Percentiles rank a stretch among this genome's conserved stretches.
Evolutionary conservation across 2,797 vertebrate species (phyloP).

Genomic region (Danionella dracula): DNA sequence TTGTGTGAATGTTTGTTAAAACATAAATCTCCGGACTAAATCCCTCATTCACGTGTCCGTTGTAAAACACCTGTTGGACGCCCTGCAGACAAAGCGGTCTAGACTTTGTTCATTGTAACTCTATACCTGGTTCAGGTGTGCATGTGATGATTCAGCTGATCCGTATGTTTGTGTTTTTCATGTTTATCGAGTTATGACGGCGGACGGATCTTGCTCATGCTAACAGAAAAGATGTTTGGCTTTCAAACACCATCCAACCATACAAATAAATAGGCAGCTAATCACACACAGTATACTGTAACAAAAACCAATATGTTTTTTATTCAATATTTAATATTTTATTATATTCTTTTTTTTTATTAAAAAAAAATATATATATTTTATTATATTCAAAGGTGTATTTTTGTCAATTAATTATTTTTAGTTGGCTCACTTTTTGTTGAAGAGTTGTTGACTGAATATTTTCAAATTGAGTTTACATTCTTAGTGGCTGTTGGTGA

Average conservation of each 20-base stretch:
- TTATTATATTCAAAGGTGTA: too few species aligned
- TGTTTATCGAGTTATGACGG: neutral
- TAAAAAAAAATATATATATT: too few species aligned
- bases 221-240: neutral
- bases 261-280: neutral
- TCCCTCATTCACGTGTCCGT: conserved; percentile 10
- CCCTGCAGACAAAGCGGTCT: conserved; percentile 27
- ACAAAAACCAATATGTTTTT: too few species aligned
- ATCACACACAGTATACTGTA: too few species aligned
- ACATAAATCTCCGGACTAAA: conserved; percentile 8
- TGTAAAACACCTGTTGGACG: conserved; percentile 16
- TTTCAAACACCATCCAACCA: neutral
- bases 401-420: too few species aligned
- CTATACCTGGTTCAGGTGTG: conserved; percentile 21
- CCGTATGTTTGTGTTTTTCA: neutral
- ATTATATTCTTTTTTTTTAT: too few species aligned
- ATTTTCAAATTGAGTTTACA: too few species aligned
- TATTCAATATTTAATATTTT: too few species aligned
- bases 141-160: neutral
- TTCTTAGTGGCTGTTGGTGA: too few species aligned
- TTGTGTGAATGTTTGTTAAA: conserved; percentile 18
- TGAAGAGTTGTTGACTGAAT: too few species aligned
- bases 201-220: neutral
- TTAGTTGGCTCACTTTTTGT: too few species aligned
- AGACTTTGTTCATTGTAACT: conserved; percentile 16